Conservation (phyloP, 2,113 vertebrate genomes). For the Anolis sagrei region DNA sequence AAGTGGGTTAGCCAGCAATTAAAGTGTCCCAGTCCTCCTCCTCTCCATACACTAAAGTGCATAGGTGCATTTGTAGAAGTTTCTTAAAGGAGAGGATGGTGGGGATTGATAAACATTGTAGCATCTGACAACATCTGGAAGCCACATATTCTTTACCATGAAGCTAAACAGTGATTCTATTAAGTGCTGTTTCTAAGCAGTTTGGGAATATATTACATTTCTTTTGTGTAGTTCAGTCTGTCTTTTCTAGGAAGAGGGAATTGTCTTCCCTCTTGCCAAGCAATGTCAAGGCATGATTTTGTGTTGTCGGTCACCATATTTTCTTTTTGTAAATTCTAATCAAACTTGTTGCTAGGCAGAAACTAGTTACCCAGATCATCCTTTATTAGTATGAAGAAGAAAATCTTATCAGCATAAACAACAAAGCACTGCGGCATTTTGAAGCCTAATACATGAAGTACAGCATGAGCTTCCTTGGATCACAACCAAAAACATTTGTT, state of each 20-base stretch:
- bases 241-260: neutral
- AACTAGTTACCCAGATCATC: neutral
- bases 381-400: neutral
- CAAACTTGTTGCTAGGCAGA: slow-evolving; percentile 6
- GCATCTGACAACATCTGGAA: neutral
- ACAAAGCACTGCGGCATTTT: neutral
- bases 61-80: too few species aligned
- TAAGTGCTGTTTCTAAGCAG: neutral
- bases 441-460: neutral
- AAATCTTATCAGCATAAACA: neutral
- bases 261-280: neutral
- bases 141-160: neutral
- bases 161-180: too few species aligned
- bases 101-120: neutral
- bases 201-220: neutral
- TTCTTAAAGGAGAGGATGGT: too few species aligned
- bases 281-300: neutral
- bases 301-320: neutral
- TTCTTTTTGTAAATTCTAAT: neutral
- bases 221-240: neutral
- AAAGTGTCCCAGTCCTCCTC: too few species aligned
- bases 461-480: neutral
- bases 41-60: too few species aligned
- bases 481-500: neutral
- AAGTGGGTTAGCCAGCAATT: too few species aligned